Conservation (phyloP, 1,140 invertebrate genomes). For the Polypedilum pembai region DNA sequence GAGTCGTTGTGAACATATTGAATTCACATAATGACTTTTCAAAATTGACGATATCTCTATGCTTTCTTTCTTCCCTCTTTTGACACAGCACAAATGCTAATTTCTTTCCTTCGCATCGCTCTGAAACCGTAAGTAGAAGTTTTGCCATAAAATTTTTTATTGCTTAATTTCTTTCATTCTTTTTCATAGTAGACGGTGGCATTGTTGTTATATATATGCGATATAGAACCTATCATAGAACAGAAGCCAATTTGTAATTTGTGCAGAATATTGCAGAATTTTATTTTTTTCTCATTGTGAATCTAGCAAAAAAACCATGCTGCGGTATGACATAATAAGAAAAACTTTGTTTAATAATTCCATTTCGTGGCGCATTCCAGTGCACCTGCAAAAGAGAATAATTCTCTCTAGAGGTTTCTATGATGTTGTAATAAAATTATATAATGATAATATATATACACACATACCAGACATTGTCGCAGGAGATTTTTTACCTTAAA, state of each 20-base stretch:
- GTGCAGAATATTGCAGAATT: conserved; percentile 10
- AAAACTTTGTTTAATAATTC: conserved; percentile 16
- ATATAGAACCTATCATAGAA: not conserved
- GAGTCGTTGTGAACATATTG: not conserved
- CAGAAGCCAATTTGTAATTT: conserved; percentile 12
- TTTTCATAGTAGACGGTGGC: not conserved
- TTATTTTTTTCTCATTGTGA: not conserved
- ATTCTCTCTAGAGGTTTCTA: not conserved
- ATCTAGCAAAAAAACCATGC: too few relatives aligned
- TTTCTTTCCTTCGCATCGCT: not conserved
- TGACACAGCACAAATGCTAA: conserved; percentile 16
- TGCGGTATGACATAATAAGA: conserved; percentile 6
- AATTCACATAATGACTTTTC: conserved; percentile 1
- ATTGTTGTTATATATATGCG: not conserved
- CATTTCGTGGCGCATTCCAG: conserved; percentile 1
- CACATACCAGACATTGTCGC: not conserved
- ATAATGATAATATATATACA: not conserved
- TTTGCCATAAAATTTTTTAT: conserved; percentile 14
- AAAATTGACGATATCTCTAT: too few relatives aligned
- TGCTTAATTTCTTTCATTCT: conserved; percentile 15
- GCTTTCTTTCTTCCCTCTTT: not conserved
- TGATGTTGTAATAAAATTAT: not conserved
- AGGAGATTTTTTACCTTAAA: not conserved
- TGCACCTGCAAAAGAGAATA: conserved; percentile 2
- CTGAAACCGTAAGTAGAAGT: not conserved